Conservation (phyloP, 2,888 invertebrate genomes). For the Mythimna impura region DNA sequence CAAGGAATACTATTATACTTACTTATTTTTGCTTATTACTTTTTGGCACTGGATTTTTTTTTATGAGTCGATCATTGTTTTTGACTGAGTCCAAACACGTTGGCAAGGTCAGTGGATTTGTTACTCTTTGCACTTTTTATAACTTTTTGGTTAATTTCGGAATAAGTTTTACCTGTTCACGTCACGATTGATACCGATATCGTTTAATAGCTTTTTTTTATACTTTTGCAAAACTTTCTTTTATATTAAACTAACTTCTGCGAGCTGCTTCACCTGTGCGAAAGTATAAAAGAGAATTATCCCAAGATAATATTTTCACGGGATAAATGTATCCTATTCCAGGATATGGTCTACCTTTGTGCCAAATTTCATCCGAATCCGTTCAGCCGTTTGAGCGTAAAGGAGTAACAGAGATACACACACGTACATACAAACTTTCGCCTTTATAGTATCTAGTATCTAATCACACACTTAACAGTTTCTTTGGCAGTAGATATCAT, state of each 20-base stretch:
- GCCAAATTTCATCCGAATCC: too few relatives aligned
- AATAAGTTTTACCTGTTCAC: background rate
- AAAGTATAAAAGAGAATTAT: too few relatives aligned
- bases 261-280: too few relatives aligned
- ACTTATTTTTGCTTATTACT: background rate
- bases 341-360: too few relatives aligned
- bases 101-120: background rate
- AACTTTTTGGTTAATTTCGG: background rate
- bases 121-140: background rate
- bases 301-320: too few relatives aligned
- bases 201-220: background rate
- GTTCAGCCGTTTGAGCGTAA: too few relatives aligned
- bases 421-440: too few relatives aligned
- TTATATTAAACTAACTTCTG: background rate
- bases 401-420: too few relatives aligned
- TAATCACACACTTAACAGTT: constrained; percentile 14
- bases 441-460: background rate
- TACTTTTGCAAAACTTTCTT: constrained; percentile 17
- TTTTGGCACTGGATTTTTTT: background rate
- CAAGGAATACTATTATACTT: background rate
- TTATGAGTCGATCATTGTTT: background rate
- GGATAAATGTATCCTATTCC: too few relatives aligned
- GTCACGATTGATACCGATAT: background rate
- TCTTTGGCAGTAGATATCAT: constrained; percentile 3
- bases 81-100: background rate